Base-by-base conservation (phyloP, 1,140 invertebrate genomes). In the Varroa destructor region DNA sequence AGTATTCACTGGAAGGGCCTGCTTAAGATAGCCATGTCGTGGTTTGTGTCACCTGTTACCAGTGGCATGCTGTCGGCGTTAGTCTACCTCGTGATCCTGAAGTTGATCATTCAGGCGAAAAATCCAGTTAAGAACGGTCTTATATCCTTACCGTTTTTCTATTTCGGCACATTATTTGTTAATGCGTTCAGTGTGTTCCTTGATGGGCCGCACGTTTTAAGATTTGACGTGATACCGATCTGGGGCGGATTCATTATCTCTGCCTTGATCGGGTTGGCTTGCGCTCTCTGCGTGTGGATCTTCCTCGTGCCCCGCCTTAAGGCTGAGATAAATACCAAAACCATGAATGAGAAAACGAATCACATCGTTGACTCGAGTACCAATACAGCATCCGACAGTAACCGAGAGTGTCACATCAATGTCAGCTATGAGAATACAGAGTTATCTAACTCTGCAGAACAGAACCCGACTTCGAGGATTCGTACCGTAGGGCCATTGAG, bases 201-300 rank as follows among this genome's bases (percentile, higher is more conserved):
- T 36, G 89, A 95, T 82, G 94, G 94, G 74, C 93, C 94, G 55
- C 87, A 89, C 79, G 90, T 96, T 76, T 80, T 97, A 71, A 86
- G 87, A 76, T 88, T 97, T 84, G 88, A 97, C 79, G 86, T 86
- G 73, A 87, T 96, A 75, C 89, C 91, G 6, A 81, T 89, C 74
- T 94, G 90, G 88, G 84, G 86, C 55, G n/a, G n/a, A n/a, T n/a
- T n/a, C n/a, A n/a, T n/a, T n/a, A n/a, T n/a, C n/a, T n/a, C n/a
- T n/a, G n/a, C n/a, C n/a, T n/a, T n/a, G n/a, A n/a, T n/a, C n/a
- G 89, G 90, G 0, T 74, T 87, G 6, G 55, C 90, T 40, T 83
- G 85, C 54, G 87, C 86, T 43, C 36, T 88, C 1, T 75, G 88
- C 54, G 88, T 95, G 5, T 85, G 87, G 74, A 74, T 89, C n/a